Conservation (phyloP, 2,888 invertebrate species). For the Sabatieria punctata region DNA sequence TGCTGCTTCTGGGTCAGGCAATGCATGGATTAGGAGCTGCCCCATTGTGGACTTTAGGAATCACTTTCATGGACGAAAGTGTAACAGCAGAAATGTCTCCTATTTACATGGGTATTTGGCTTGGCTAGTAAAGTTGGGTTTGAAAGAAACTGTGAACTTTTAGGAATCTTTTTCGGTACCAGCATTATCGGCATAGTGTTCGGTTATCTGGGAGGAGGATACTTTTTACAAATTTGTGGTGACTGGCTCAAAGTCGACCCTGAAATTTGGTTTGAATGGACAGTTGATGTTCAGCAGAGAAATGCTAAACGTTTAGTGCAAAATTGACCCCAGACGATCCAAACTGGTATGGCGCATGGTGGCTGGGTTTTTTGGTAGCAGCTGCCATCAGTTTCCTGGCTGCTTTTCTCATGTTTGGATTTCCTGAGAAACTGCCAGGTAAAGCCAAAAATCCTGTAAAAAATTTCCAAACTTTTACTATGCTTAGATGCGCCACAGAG, state of each 20-base stretch:
- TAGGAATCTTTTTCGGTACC: conserved; percentile 60
- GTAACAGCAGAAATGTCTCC: conserved; percentile 62
- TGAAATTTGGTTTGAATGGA: no score
- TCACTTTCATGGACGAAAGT: conserved; percentile 67
- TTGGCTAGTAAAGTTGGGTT: neutral
- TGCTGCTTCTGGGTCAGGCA: conserved; percentile 55
- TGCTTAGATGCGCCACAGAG: no score
- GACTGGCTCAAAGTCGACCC: conserved; percentile 6
- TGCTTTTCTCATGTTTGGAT: neutral
- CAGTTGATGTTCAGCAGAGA: no score
- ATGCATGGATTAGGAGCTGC: conserved; percentile 64
- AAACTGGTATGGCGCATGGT: neutral
- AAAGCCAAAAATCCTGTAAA: no score
- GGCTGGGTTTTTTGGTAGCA: neutral
- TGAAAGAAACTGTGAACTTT: neutral
- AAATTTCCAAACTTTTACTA: no score
- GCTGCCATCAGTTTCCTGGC: neutral
- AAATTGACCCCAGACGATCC: no score
- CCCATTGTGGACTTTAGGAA: conserved; percentile 64
- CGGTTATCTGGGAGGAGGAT: conserved; percentile 61
- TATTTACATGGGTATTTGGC: conserved; percentile 54
- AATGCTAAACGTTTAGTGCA: no score
- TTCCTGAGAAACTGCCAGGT: neutral
- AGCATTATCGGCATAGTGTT: conserved; percentile 58
- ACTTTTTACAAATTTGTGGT: conserved; percentile 51